These are phyloP conservation scores for Corythoichthys haematopterus DNA, from an alignment of 2,113 vertebrate genomes.

Conservation along the genomic window DNA sequence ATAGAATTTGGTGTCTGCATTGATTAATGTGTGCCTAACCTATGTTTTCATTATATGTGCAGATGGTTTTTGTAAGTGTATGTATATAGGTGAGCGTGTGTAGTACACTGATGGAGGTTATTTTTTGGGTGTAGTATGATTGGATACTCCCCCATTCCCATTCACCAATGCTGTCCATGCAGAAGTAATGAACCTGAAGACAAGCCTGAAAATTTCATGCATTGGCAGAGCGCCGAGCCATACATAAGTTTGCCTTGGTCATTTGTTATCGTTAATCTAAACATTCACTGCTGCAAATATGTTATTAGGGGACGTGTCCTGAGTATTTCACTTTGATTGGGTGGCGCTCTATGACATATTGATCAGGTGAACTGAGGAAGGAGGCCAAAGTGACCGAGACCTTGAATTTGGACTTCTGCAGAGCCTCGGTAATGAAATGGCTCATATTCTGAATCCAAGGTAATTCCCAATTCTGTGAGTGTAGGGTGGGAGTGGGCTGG, in stretches of 20 bases:
- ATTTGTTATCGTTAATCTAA: slow-evolving; percentile 76
- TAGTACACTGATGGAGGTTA: slow-evolving; percentile 38
- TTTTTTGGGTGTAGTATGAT: slow-evolving; percentile 65
- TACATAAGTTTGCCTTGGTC: slow-evolving; percentile 57
- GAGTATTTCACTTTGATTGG: slow-evolving; percentile 65
- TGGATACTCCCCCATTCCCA: slow-evolving; percentile 50
- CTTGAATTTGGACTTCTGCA: slow-evolving; percentile 64
- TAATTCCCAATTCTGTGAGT: slow-evolving; percentile 58
- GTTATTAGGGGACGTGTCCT: slow-evolving; percentile 68
- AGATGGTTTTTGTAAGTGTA: slow-evolving; percentile 9
- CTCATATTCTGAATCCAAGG: slow-evolving; percentile 50
- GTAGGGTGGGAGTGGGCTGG: slow-evolving; percentile 12
- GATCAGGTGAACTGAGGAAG: slow-evolving; percentile 47
- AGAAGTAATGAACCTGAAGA: slow-evolving; percentile 75
- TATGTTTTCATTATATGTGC: slow-evolving; percentile 71
- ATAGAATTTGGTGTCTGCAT: slow-evolving; percentile 66
- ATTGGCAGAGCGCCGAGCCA: slow-evolving; percentile 59
- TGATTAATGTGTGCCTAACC: slow-evolving; percentile 73
- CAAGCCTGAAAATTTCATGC: slow-evolving; percentile 74
- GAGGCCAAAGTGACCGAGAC: slow-evolving; percentile 54
- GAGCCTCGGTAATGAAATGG: slow-evolving; percentile 55
- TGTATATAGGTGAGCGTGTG: slow-evolving; percentile 18
- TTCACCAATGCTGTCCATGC: slow-evolving; percentile 47
- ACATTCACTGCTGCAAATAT: slow-evolving; percentile 74
- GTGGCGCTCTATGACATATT: slow-evolving; percentile 62